A percentile compares a stretch with the other conserved stretches of the same genome.
phyloP scores from a whole-genome alignment of 2,888 invertebrate species.

The Ophion ellenae region DNA sequence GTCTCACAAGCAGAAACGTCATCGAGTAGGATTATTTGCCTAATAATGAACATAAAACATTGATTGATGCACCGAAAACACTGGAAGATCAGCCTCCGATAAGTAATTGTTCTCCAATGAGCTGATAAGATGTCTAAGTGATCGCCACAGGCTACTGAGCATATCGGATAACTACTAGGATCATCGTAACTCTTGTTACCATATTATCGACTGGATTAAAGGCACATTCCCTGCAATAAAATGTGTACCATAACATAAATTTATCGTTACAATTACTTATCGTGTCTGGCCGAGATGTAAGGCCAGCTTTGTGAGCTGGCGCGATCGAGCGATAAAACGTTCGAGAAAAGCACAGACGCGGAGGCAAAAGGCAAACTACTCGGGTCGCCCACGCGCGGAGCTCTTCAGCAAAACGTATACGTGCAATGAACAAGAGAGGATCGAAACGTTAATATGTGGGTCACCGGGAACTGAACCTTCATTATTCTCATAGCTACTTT shows the following conservation, averaged over 20 bases:
- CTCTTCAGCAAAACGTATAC: slow-evolving; percentile 41
- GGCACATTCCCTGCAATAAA: background rate
- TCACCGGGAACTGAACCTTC: slow-evolving; percentile 53
- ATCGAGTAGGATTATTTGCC: background rate
- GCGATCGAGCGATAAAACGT: slow-evolving; percentile 37
- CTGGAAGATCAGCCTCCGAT: background rate
- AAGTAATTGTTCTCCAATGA: background rate
- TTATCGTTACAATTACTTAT: slow-evolving; percentile 18
- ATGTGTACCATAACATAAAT: slow-evolving; percentile 16
- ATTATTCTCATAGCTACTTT: slow-evolving; percentile 46
- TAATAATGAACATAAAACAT: background rate
- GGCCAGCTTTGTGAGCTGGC: slow-evolving; percentile 31
- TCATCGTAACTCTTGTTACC: background rate
- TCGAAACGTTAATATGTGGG: slow-evolving; percentile 53
- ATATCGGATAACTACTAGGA: background rate
- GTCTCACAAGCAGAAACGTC: background rate
- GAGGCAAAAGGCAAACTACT: slow-evolving; percentile 45
- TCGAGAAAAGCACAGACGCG: slow-evolving; percentile 22
- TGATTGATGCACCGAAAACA: background rate
- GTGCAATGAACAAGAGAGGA: slow-evolving; percentile 22
- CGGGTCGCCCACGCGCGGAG: slow-evolving; percentile 40
- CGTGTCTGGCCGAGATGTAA: slow-evolving; percentile 22
- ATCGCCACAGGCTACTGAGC: background rate
- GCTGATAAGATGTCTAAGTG: background rate
- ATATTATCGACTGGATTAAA: background rate